phyloP scores from a whole-genome alignment of 2,888 invertebrate species.

The Athalia rosae region DNA sequence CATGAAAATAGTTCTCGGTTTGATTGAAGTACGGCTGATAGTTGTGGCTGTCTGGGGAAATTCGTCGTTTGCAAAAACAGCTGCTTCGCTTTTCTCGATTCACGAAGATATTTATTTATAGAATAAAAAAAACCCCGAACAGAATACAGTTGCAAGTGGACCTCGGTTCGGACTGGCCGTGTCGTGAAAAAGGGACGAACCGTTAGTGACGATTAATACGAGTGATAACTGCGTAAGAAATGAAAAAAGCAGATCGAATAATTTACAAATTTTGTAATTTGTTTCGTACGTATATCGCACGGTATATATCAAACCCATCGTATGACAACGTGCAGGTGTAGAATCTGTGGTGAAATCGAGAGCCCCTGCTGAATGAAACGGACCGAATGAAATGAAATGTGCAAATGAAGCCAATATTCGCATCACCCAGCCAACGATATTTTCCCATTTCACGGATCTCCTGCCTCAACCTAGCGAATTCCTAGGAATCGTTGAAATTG shows the following conservation, averaged over 20 bases:
- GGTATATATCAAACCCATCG: background rate
- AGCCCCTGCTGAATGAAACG: slow-evolving; percentile 43
- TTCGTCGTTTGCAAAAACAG: no score
- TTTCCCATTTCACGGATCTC: slow-evolving; percentile 53
- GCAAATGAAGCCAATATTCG: slow-evolving; percentile 73
- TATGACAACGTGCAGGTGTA: background rate
- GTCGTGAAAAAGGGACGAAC: no score
- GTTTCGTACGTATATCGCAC: background rate
- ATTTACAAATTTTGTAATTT: no score
- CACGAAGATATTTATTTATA: no score
- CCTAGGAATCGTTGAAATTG: slow-evolving; percentile 63
- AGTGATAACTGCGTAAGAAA: no score
- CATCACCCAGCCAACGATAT: slow-evolving; percentile 64
- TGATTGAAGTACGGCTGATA: slow-evolving; percentile 2
- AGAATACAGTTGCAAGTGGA: no score
- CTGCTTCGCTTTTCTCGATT: no score
- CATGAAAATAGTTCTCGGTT: slow-evolving; percentile 14
- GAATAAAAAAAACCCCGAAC: no score
- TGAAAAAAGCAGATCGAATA: no score
- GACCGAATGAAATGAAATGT: slow-evolving; percentile 66
- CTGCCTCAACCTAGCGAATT: slow-evolving; percentile 48
- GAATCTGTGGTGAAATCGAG: slow-evolving; percentile 21
- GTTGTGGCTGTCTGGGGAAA: no score
- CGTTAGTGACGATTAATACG: no score
- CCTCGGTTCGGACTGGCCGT: no score